phyloP scores from a whole-genome alignment of 2,888 invertebrate species.

The Troides helena region DNA sequence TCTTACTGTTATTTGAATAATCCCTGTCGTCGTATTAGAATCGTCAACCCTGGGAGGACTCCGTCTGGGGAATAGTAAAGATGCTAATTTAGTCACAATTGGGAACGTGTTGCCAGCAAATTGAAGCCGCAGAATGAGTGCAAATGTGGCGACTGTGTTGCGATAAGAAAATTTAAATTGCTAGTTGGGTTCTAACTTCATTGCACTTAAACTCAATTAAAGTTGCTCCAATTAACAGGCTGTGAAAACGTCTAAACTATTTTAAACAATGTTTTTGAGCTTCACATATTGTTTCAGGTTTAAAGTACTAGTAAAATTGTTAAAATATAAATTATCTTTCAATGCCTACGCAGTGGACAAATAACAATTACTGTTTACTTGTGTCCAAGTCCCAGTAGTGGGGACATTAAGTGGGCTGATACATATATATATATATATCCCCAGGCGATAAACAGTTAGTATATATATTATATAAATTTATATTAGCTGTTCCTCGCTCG shows the following conservation, averaged over 20 bases:
- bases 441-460: too few relatives aligned
- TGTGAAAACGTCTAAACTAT: neutral
- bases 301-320: too few relatives aligned
- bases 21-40: neutral
- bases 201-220: neutral
- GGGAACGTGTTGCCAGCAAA: conserved; percentile 18
- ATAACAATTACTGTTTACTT: too few relatives aligned
- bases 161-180: conserved; percentile 14
- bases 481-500: too few relatives aligned
- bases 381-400: too few relatives aligned
- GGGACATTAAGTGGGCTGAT: too few relatives aligned
- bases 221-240: neutral
- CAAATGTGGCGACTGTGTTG: conserved; percentile 11
- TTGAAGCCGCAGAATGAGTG: conserved; percentile 23
- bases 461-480: too few relatives aligned
- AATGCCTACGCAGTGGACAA: too few relatives aligned
- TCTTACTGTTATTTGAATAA: neutral
- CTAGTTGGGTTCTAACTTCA: conserved; percentile 11
- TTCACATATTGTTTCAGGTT: too few relatives aligned
- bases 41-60: conserved; percentile 7
- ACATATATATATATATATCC: too few relatives aligned
- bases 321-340: too few relatives aligned
- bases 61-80: conserved; percentile 18
- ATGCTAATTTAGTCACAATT: conserved; percentile 24
- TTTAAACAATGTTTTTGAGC: too few relatives aligned